Evolutionary conservation across 2,888 invertebrate genomes (phyloP).

Genomic region (Adelognathus sp.): DNA sequence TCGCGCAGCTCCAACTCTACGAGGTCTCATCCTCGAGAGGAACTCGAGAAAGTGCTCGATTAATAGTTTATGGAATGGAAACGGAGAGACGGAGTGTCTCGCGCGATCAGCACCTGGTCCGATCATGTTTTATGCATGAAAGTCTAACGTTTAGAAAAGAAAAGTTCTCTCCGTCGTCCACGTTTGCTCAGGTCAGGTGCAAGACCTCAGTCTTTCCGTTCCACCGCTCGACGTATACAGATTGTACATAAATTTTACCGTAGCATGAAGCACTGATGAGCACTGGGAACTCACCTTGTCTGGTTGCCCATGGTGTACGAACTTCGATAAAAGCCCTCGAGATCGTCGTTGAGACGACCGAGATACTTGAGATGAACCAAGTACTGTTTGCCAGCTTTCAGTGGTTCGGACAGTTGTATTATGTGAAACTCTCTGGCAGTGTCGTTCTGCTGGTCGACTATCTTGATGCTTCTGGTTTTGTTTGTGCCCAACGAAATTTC

Average conservation of each 20-base stretch:
- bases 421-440: conserved; percentile 87
- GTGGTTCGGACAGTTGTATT: conserved; percentile 83
- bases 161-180: not conserved
- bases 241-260: not conserved
- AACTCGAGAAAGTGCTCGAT: not conserved
- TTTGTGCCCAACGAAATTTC: conserved; percentile 69
- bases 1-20: not conserved
- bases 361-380: conserved; percentile 86
- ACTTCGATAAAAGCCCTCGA: conserved; percentile 92
- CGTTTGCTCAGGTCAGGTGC: not conserved
- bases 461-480: conserved; percentile 71
- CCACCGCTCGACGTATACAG: not conserved
- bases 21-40: not conserved
- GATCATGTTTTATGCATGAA: conserved; percentile 2
- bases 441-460: conserved; percentile 82
- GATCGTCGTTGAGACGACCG: conserved; percentile 88
- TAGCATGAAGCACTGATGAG: not conserved
- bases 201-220: not conserved
- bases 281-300: conserved; percentile 84
- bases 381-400: conserved; percentile 85
- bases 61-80: not conserved
- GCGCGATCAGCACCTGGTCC: not conserved
- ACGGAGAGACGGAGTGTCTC: not conserved
- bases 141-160: not conserved
- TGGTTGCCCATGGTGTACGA: conserved; percentile 88